phyloP scores from a whole-genome alignment of 2,113 vertebrate species.

The Vicugna pacos region DNA sequence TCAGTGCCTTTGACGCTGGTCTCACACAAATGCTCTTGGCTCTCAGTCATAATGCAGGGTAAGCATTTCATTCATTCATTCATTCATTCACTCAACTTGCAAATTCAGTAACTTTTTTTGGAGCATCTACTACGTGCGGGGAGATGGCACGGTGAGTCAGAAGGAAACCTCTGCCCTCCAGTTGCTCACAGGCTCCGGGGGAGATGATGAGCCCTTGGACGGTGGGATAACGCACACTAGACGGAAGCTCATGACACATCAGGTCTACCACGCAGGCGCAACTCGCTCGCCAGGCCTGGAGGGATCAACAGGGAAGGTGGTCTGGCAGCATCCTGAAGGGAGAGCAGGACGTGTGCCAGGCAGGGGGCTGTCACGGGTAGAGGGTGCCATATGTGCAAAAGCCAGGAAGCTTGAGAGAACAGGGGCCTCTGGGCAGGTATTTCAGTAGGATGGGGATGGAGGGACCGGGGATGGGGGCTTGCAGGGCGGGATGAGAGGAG shows the following conservation, averaged over 20 bases:
- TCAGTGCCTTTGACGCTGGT: fast-evolving
- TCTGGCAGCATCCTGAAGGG: neutral
- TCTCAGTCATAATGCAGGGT: fast-evolving
- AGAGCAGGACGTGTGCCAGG: neutral
- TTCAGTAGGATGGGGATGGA: fast-evolving
- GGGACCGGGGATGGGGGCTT: fast-evolving
- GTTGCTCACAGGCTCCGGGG: fast-evolving
- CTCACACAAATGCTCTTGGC: neutral
- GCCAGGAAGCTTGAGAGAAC: fast-evolving
- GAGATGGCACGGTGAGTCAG: fast-evolving
- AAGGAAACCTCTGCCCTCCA: neutral
- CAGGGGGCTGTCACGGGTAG: fast-evolving
- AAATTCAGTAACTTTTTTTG: neutral
- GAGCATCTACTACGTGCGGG: neutral
- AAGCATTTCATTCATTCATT: too few relatives aligned
- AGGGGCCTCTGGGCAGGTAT: neutral
- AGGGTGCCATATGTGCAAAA: neutral
- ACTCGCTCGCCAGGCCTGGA: neutral
- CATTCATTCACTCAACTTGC: neutral
- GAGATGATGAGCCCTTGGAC: fast-evolving
- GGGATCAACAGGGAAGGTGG: neutral
- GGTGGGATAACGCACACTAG: fast-evolving
- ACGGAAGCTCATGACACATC: fast-evolving
- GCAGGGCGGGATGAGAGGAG: fast-evolving
- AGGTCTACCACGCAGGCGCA: fast-evolving